phyloP scores from a whole-genome alignment of 1,140 invertebrate species.

The Glossosoma conforme region DNA sequence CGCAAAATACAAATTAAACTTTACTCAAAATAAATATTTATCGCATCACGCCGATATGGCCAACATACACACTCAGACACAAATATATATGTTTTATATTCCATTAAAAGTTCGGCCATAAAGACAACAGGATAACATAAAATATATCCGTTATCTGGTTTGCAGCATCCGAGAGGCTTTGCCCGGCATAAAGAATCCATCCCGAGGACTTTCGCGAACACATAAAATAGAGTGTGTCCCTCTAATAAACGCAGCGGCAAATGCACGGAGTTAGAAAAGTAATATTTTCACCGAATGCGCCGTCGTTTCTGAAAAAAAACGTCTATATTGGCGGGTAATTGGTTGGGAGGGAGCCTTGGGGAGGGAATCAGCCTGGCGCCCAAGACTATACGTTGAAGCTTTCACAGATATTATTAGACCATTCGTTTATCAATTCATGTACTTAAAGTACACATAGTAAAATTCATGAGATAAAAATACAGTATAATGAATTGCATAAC shows the following conservation, averaged over 20 bases:
- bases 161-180: no score
- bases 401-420: no score
- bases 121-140: constrained; percentile 9
- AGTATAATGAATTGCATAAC: no score
- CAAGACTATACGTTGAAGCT: not conserved
- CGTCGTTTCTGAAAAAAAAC: constrained; percentile 24
- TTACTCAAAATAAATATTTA: no score
- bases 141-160: not conserved
- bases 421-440: no score
- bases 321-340: constrained; percentile 27
- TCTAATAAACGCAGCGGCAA: constrained; percentile 25
- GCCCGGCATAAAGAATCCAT: no score
- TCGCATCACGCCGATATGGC: no score
- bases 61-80: no score
- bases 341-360: not conserved
- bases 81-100: no score
- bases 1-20: no score
- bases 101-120: constrained; percentile 16
- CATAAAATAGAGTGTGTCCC: constrained; percentile 16
- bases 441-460: no score
- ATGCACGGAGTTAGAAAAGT: constrained; percentile 25
- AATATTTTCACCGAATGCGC: constrained; percentile 26
- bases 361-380: not conserved
- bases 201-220: constrained; percentile 7
- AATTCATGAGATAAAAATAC: no score